Percentiles rank a stretch among this genome's conserved stretches.
Conservation (phyloP, 2,113 vertebrate genomes). For the Morphnarchus princeps region DNA sequence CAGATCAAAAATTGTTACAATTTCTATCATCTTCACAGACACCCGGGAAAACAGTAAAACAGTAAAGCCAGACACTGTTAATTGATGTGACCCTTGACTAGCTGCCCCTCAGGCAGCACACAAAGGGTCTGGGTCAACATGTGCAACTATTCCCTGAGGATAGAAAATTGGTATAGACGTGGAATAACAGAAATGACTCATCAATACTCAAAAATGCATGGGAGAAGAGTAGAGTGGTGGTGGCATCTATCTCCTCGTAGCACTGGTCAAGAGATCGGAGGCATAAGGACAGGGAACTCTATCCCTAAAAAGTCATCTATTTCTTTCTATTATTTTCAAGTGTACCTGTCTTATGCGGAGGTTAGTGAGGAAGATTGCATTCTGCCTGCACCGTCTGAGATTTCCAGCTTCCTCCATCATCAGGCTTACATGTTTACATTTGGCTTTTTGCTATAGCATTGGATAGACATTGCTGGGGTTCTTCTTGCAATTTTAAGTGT, state of each 20-base stretch:
- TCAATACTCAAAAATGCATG: not conserved
- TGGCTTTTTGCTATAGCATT: not conserved
- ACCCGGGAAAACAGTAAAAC: not conserved
- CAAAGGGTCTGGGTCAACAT: not conserved
- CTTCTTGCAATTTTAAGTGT: not conserved
- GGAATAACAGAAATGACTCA: not conserved
- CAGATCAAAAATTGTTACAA: not conserved
- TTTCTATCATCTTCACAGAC: not conserved
- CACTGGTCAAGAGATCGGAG: not conserved
- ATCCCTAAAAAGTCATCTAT: not conserved
- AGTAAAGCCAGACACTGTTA: not conserved
- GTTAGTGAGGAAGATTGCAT: not conserved
- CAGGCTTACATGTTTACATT: not conserved
- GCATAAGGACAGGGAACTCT: not conserved
- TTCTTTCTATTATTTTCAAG: not conserved
- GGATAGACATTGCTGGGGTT: not conserved
- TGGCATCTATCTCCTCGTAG: not conserved
- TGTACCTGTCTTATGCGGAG: accelerated
- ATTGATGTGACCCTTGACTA: not conserved
- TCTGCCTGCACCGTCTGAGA: not conserved
- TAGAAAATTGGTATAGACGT: accelerated
- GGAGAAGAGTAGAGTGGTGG: not conserved
- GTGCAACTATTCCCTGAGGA: not conserved
- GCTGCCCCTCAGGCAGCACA: not conserved
- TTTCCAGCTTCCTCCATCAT: not conserved